Conservation (phyloP, 1,140 invertebrate genomes). For the Panulirus ornatus region DNA sequence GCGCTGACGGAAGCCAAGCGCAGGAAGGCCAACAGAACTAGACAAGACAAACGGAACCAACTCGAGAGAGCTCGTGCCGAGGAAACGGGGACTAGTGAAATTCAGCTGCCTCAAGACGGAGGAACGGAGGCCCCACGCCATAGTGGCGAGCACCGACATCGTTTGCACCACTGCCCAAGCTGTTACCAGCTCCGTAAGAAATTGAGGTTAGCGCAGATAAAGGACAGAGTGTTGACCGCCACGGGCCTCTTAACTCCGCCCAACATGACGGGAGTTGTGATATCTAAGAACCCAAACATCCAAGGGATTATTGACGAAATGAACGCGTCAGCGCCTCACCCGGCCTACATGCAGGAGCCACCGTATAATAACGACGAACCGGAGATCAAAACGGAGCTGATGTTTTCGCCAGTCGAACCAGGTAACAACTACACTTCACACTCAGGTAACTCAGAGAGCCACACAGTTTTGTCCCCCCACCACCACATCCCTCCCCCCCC, state of each 20-base stretch:
- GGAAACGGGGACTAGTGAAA: background rate
- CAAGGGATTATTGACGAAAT: constrained; percentile 51
- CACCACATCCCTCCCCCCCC: background rate
- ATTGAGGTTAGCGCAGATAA: constrained; percentile 45
- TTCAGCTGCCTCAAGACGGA: background rate
- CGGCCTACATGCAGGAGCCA: constrained; percentile 20
- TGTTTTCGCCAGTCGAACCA: constrained; percentile 60
- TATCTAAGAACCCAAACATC: constrained; percentile 57
- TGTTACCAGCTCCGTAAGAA: constrained; percentile 45
- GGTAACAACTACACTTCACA: constrained; percentile 56
- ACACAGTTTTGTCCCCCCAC: constrained; percentile 5
- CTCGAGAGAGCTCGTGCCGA: background rate
- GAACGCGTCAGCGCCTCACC: background rate
- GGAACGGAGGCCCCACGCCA: background rate
- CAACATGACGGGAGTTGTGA: constrained; percentile 66
- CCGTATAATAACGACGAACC: constrained; percentile 58
- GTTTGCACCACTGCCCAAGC: background rate
- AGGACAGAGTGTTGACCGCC: constrained; percentile 58
- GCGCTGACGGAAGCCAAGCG: constrained; percentile 44
- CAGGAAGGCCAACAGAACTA: constrained; percentile 30
- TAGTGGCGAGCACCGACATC: background rate
- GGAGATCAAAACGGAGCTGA: constrained; percentile 57
- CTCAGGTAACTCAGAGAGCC: constrained; percentile 54
- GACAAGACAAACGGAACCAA: constrained; percentile 21
- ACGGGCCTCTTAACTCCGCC: constrained; percentile 57